Evolutionary conservation across 2,797 vertebrate species (phyloP).

Genomic region (Hapalemur alaotrensis): DNA sequence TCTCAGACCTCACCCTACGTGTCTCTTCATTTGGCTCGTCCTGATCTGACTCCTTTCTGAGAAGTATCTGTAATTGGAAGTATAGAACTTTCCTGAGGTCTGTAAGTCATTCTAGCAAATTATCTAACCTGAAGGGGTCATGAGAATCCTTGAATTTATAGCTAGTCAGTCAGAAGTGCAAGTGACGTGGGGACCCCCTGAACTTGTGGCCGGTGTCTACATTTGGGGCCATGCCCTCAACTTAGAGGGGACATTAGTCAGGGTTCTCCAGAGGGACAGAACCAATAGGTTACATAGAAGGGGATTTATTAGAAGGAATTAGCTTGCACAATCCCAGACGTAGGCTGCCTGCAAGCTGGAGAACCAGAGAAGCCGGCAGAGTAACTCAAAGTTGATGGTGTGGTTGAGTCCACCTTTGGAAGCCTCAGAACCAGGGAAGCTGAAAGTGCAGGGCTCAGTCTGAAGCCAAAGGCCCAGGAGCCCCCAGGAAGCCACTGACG

Average conservation of each 20-base stretch:
- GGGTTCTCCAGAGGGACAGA: neutral
- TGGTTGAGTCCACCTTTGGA: neutral
- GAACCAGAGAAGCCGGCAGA: neutral
- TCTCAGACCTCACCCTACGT: neutral
- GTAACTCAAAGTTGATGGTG: neutral
- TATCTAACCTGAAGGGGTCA: neutral
- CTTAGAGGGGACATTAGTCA: neutral
- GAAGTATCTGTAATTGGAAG: neutral
- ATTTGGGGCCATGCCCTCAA: neutral
- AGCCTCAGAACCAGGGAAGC: neutral
- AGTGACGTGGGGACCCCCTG: neutral
- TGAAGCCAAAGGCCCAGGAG: neutral
- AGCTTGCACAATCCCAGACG: neutral
- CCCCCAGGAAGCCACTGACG: neutral
- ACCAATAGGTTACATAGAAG: neutral
- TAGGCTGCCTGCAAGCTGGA: neutral
- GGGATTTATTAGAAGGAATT: neutral
- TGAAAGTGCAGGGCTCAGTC: neutral
- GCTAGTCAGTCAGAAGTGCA: neutral
- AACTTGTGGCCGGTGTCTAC: neutral
- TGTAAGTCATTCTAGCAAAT: neutral
- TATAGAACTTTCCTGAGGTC: neutral
- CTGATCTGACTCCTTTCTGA: neutral
- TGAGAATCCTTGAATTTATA: neutral
- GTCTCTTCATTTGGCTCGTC: neutral